Evolutionary conservation across 1,140 invertebrate species (phyloP).

Genomic region (Trinorchestia longiramus): DNA sequence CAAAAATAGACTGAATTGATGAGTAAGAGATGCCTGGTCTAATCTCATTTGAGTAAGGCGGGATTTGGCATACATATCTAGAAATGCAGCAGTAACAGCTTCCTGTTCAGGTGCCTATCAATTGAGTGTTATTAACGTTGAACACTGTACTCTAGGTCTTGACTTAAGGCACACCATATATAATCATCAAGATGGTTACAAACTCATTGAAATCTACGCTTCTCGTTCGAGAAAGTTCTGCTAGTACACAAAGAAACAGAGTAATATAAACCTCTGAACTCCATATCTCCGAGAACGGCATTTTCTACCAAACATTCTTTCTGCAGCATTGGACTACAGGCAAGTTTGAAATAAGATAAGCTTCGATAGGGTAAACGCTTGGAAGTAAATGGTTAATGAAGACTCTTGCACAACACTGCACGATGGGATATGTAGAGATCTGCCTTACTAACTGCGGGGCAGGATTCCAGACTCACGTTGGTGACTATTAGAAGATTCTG

Average conservation of each 20-base stretch:
- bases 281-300: not conserved
- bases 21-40: not conserved
- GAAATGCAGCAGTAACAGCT: not conserved
- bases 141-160: too few relatives aligned
- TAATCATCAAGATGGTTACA: not conserved
- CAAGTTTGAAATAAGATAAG: not conserved
- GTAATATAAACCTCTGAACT: not conserved
- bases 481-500: constrained; percentile 37
- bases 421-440: too few relatives aligned
- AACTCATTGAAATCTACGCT: not conserved
- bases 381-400: not conserved
- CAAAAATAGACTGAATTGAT: not conserved
- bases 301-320: not conserved
- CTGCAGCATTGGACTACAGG: too few relatives aligned
- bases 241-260: not conserved
- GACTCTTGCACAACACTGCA: too few relatives aligned
- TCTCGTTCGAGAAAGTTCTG: not conserved
- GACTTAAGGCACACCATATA: too few relatives aligned
- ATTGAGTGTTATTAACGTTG: not conserved
- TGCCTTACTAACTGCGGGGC: too few relatives aligned
- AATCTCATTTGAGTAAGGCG: too few relatives aligned
- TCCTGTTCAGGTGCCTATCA: not conserved
- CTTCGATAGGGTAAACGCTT: not conserved
- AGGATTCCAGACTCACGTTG: constrained; percentile 12
- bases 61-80: too few relatives aligned